Evolutionary conservation across 1,140 invertebrate genomes (phyloP).

Genomic region (Drosophila setifemur): DNA sequence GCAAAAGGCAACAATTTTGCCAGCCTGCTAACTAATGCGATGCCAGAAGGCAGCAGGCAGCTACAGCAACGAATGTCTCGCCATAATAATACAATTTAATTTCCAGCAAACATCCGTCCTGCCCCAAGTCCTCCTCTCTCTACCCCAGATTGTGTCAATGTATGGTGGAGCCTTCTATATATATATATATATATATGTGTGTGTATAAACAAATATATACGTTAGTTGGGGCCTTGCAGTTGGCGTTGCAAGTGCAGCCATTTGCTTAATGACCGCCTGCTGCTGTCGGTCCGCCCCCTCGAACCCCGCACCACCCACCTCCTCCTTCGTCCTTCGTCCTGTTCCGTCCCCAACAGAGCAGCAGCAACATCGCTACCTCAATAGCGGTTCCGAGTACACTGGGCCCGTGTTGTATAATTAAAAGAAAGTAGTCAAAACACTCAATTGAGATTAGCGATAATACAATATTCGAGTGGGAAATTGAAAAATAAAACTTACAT

Average conservation of each 20-base stretch:
- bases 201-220: no score
- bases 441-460: constrained; percentile 45
- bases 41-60: constrained; percentile 50
- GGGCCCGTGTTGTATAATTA: constrained; percentile 45
- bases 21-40: constrained; percentile 70
- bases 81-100: constrained; percentile 81
- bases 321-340: constrained; percentile 11
- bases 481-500: constrained; percentile 18
- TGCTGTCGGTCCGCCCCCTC: constrained; percentile 38
- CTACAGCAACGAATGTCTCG: constrained; percentile 71
- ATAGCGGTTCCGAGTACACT: constrained; percentile 45
- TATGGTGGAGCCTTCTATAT: constrained; percentile 29
- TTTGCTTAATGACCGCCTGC: constrained; percentile 78
- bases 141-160: constrained; percentile 57
- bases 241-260: constrained; percentile 71
- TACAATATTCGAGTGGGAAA: constrained; percentile 11
- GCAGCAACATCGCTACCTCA: constrained; percentile 57
- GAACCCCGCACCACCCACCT: no score
- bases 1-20: constrained; percentile 57
- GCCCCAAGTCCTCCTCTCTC: neutral
- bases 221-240: constrained; percentile 32
- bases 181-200: constrained; percentile 16
- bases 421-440: constrained; percentile 53
- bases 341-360: constrained; percentile 5
- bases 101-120: constrained; percentile 77